Conservation (phyloP, 1,140 invertebrate species). For the Solenopsis fugax region DNA sequence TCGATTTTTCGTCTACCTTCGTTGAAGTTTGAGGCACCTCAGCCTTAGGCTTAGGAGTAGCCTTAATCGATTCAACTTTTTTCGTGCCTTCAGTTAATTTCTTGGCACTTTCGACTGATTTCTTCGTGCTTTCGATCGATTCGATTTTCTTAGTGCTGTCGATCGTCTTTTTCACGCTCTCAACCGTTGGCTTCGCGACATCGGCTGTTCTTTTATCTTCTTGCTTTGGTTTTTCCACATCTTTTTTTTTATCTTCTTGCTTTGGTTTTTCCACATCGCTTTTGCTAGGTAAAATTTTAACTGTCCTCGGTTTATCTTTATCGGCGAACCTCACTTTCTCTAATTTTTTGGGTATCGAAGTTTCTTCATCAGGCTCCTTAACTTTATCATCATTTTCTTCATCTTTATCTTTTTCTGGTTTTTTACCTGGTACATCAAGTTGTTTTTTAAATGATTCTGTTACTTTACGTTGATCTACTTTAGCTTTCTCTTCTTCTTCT, state of each 20-base stretch:
- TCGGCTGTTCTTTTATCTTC: slow-evolving; percentile 29
- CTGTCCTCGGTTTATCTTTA: slow-evolving; percentile 79
- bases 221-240: slow-evolving; percentile 11
- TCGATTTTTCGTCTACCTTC: slow-evolving; percentile 51
- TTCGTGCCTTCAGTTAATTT: slow-evolving; percentile 40
- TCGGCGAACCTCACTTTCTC: slow-evolving; percentile 83
- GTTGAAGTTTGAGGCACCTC: slow-evolving; percentile 15
- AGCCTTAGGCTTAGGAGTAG: slow-evolving; percentile 45
- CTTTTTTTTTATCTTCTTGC: slow-evolving; percentile 17
- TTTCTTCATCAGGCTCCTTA: slow-evolving; percentile 58
- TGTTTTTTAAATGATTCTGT: slow-evolving; percentile 19
- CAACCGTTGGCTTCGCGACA: slow-evolving; percentile 53
- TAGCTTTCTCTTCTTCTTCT: background rate
- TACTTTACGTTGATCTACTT: background rate
- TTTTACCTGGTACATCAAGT: slow-evolving; percentile 25
- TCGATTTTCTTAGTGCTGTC: slow-evolving; percentile 59
- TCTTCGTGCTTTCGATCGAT: slow-evolving; percentile 46
- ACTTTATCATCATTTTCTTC: slow-evolving; percentile 48
- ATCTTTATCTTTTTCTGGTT: slow-evolving; percentile 34
- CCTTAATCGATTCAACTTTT: slow-evolving; percentile 42
- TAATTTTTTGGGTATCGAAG: slow-evolving; percentile 70
- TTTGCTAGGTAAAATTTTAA: slow-evolving; percentile 48
- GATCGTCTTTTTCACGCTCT: slow-evolving; percentile 72
- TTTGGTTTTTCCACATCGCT: slow-evolving; percentile 13
- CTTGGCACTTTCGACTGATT: slow-evolving; percentile 28